Conservation (phyloP, 2,888 invertebrate species). For the Ophion ventricosus region DNA sequence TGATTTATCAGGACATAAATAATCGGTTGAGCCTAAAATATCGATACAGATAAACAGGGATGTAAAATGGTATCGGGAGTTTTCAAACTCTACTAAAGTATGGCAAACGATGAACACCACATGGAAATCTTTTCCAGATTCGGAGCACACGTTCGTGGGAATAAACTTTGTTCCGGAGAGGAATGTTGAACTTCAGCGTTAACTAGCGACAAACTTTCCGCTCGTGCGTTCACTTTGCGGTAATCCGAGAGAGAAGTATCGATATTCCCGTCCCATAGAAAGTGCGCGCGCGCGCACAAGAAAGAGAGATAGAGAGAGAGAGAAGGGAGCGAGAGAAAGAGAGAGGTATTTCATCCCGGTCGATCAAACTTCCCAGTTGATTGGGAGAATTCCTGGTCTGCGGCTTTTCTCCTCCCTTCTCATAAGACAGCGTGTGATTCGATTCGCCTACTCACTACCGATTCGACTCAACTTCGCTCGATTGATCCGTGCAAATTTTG, state of each 20-base stretch:
- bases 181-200: conserved; percentile 41
- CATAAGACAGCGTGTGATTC: conserved; percentile 37
- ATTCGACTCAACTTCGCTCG: conserved; percentile 24
- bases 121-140: conserved; percentile 27
- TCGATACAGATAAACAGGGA: too few species aligned
- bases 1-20: too few species aligned
- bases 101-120: conserved; percentile 3
- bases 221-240: conserved; percentile 28
- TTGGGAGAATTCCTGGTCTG: conserved; percentile 65
- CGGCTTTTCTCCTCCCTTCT: conserved; percentile 33
- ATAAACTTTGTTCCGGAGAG: conserved; percentile 38
- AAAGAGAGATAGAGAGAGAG: conserved; percentile 30
- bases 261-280: conserved; percentile 17
- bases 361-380: conserved; percentile 69
- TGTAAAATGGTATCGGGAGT: neutral
- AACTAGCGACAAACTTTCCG: conserved; percentile 59
- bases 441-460: conserved; percentile 48
- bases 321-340: conserved; percentile 27
- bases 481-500: conserved; percentile 39
- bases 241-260: conserved; percentile 44
- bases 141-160: conserved; percentile 21
- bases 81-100: neutral
- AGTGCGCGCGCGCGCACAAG: too few species aligned
- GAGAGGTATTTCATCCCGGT: conserved; percentile 54
- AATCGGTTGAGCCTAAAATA: too few species aligned